Percentiles rank a stretch among this genome's conserved stretches.
Conservation (phyloP, 2,888 invertebrate species). For the Imbricaverruca yamaguchii region DNA sequence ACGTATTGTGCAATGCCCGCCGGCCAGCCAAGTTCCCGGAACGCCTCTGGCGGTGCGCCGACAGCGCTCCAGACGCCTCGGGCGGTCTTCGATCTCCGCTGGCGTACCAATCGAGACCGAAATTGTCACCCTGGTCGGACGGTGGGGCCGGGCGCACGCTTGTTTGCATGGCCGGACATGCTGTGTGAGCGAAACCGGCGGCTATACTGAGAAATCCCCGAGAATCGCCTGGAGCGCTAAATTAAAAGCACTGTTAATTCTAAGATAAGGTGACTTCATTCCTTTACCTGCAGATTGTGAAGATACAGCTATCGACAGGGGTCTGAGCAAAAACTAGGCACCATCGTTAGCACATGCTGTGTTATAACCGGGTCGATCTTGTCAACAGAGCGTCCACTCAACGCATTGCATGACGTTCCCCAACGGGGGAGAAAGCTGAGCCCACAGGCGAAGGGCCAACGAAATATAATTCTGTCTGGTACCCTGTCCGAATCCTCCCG, state of each 20-base stretch:
- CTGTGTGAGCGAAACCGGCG: too few species aligned
- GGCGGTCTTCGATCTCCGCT: background rate
- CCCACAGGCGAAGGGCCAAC: background rate
- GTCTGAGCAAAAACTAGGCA: background rate
- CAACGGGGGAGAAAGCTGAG: background rate
- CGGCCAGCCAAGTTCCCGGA: background rate
- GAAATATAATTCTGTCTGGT: background rate
- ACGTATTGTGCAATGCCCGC: constrained; percentile 5
- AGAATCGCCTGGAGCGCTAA: constrained; percentile 8
- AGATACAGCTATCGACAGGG: constrained; percentile 15
- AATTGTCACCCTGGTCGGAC: too few species aligned
- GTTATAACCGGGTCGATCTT: background rate
- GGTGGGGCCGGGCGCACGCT: too few species aligned
- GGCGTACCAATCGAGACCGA: too few species aligned
- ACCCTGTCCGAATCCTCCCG: constrained; percentile 7
- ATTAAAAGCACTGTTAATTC: constrained; percentile 17
- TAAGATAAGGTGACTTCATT: constrained; percentile 13
- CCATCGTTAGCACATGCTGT: background rate
- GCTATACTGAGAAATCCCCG: background rate
- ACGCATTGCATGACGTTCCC: background rate
- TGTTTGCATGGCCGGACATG: too few species aligned
- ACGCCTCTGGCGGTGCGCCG: background rate
- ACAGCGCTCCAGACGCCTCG: background rate
- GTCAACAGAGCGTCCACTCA: background rate
- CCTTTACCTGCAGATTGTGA: constrained; percentile 7